These are phyloP conservation scores for Thyatira batis DNA, from an alignment of 2,888 invertebrate species.

Conservation along the genomic window DNA sequence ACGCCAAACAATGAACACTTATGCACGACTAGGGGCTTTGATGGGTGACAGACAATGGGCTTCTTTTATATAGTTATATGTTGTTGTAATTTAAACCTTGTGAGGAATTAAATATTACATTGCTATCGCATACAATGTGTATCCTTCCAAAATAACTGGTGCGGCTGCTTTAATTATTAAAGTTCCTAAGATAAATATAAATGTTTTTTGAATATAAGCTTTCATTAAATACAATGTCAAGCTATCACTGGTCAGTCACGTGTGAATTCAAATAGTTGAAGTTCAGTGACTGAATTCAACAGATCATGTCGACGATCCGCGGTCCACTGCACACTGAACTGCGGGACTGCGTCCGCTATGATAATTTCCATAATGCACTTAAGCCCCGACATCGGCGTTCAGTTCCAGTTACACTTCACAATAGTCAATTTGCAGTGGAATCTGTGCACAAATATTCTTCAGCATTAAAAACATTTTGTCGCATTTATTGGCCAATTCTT, in stretches of 20 bases:
- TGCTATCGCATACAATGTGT: no score
- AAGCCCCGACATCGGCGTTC: slow-evolving; percentile 35
- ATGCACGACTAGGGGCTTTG: slow-evolving; percentile 26
- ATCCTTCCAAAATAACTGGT: no score
- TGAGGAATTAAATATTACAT: no score
- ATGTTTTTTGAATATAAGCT: no score
- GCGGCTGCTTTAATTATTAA: no score
- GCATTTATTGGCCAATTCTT: background rate
- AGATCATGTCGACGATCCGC: slow-evolving; percentile 19
- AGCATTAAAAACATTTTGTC: slow-evolving; percentile 6
- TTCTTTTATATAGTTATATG: slow-evolving; percentile 7
- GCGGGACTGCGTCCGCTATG: slow-evolving; percentile 38
- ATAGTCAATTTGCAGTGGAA: slow-evolving; percentile 37
- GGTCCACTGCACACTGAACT: slow-evolving; percentile 29
- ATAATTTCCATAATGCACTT: slow-evolving; percentile 49
- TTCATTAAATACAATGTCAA: no score
- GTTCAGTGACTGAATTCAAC: slow-evolving; percentile 9
- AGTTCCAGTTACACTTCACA: slow-evolving; percentile 33
- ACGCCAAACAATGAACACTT: slow-evolving; percentile 32
- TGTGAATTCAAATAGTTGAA: slow-evolving; percentile 11
- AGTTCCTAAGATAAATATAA: no score
- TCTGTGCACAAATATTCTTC: slow-evolving; percentile 9
- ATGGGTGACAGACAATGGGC: slow-evolving; percentile 17
- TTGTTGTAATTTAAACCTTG: slow-evolving; percentile 14
- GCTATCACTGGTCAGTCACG: slow-evolving; percentile 14